phyloP scores from a whole-genome alignment of 2,797 vertebrate genomes.

The Brotogeris chrysoptera region DNA sequence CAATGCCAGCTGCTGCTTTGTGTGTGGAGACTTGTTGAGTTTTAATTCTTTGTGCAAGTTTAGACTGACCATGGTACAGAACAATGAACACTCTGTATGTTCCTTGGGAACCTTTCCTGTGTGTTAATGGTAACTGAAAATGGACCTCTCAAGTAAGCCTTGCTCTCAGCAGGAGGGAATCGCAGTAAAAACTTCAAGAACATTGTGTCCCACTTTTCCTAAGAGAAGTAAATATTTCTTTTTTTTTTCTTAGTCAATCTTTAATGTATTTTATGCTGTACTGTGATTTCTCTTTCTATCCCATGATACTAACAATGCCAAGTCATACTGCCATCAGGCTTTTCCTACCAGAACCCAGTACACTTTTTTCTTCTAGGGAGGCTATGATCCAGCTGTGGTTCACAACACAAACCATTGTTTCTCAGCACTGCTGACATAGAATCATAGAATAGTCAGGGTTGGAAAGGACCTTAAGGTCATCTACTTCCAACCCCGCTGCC shows the following conservation, averaged over 20 bases:
- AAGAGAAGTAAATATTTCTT: neutral
- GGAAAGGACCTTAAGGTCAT: no score
- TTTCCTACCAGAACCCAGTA: neutral
- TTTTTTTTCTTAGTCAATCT: neutral
- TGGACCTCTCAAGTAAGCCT: slow-evolving; percentile 11
- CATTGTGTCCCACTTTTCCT: slow-evolving; percentile 31
- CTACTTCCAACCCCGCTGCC: no score
- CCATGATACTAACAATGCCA: neutral
- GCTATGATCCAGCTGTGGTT: neutral
- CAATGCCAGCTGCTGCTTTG: slow-evolving; percentile 61
- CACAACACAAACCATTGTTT: neutral
- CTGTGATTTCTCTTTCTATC: neutral
- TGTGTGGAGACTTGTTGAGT: slow-evolving; percentile 39
- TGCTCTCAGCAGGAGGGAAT: slow-evolving; percentile 2
- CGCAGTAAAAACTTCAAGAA: neutral
- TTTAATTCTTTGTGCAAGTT: slow-evolving; percentile 62
- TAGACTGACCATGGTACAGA: slow-evolving; percentile 8
- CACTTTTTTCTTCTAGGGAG: neutral
- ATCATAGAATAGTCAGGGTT: no score
- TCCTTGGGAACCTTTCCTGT: slow-evolving; percentile 37
- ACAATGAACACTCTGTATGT: slow-evolving; percentile 48
- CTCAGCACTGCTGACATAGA: neutral
- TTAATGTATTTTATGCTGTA: neutral
- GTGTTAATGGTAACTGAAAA: slow-evolving; percentile 40
- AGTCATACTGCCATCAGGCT: neutral